Conservation (phyloP, 2,888 invertebrate genomes). For the Alviniconcha strummeri region DNA sequence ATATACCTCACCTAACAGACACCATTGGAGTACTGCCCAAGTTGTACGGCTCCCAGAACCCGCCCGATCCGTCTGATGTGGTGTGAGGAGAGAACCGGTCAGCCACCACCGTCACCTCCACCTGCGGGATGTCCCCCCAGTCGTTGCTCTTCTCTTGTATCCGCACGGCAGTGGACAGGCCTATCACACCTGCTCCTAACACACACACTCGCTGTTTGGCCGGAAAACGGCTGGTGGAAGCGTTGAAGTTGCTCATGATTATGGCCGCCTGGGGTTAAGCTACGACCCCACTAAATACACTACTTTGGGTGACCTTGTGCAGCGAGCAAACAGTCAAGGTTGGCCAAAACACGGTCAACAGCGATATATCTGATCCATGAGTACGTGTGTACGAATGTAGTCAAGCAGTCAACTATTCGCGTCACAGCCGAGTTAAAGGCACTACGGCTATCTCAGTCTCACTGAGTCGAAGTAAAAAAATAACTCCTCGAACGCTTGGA, state of each 20-base stretch:
- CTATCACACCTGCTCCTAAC: slow-evolving; percentile 49
- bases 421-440: too few relatives aligned
- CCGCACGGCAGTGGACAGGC: slow-evolving; percentile 47
- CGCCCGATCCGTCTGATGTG: slow-evolving; percentile 68
- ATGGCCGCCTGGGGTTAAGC: background rate
- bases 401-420: too few relatives aligned
- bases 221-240: background rate
- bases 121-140: slow-evolving; percentile 50
- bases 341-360: background rate
- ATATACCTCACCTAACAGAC: background rate
- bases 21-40: slow-evolving; percentile 43
- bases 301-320: background rate
- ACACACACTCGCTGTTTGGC: slow-evolving; percentile 37
- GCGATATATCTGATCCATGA: background rate
- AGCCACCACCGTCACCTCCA: slow-evolving; percentile 64
- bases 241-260: too few relatives aligned
- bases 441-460: too few relatives aligned
- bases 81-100: slow-evolving; percentile 65
- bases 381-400: too few relatives aligned
- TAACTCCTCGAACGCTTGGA: too few relatives aligned
- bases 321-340: background rate
- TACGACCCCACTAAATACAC: background rate
- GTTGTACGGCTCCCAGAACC: slow-evolving; percentile 65
- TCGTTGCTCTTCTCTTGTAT: slow-evolving; percentile 41
- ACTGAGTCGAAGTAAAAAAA: too few relatives aligned